These are phyloP conservation scores for Tetrapedia diversipes DNA, from an alignment of 2,888 invertebrate species.

Conservation along the genomic window DNA sequence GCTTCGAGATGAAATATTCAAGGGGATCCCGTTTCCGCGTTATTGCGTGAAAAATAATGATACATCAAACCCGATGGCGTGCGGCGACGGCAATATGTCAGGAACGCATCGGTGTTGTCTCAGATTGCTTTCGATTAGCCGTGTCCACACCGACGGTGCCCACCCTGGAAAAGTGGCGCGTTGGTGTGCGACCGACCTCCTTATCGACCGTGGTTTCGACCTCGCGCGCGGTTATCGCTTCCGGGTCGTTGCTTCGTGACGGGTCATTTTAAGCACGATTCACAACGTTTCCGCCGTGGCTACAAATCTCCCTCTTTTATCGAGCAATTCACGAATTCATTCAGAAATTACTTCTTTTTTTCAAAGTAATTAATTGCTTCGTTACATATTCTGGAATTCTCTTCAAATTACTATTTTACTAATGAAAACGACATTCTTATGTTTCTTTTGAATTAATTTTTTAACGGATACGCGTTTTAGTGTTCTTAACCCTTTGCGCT, in stretches of 20 bases:
- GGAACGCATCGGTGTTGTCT: conserved; percentile 65
- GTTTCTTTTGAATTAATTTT: too few relatives aligned
- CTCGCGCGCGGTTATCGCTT: conserved; percentile 73
- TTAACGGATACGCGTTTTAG: too few relatives aligned
- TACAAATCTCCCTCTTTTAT: conserved; percentile 4
- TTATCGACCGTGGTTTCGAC: conserved; percentile 77
- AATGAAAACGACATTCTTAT: too few relatives aligned
- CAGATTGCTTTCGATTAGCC: conserved; percentile 61
- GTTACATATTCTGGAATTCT: background rate
- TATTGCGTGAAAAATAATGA: conserved; percentile 52
- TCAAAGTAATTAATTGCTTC: too few relatives aligned
- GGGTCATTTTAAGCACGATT: conserved; percentile 71
- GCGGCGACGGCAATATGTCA: conserved; percentile 56
- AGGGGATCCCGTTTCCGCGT: background rate
- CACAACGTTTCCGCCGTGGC: conserved; percentile 57
- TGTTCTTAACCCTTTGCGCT: too few relatives aligned
- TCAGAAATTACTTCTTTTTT: too few relatives aligned
- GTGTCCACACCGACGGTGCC: conserved; percentile 53
- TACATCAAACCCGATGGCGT: conserved; percentile 40
- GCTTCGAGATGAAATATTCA: background rate
- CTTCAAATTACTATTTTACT: too few relatives aligned
- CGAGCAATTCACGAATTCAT: background rate
- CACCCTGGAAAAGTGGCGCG: conserved; percentile 54
- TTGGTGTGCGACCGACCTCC: conserved; percentile 71
- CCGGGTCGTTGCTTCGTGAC: conserved; percentile 73